These are phyloP conservation scores for Bradypodion pumilum DNA, from an alignment of 2,797 vertebrate species.

Conservation along the genomic window DNA sequence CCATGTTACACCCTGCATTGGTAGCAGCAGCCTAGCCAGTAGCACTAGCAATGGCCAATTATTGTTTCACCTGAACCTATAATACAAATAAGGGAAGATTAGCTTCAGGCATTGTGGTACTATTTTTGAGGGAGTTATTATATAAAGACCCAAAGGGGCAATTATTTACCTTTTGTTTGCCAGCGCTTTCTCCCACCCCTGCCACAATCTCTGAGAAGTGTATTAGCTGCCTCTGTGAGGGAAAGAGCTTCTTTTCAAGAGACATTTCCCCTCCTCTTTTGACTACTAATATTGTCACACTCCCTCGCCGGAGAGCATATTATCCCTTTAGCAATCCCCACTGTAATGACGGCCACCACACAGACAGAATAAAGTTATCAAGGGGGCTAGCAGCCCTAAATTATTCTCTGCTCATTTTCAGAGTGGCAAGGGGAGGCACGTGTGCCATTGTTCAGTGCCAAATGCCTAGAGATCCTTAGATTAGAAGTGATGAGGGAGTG, in stretches of 20 bases:
- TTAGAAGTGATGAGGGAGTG: conserved; percentile 14
- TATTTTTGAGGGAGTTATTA: conserved; percentile 45
- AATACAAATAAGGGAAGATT: conserved; percentile 40
- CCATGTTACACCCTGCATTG: conserved; percentile 44
- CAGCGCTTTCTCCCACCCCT: background rate
- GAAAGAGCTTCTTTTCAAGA: conserved; percentile 36
- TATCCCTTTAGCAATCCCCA: conserved; percentile 54
- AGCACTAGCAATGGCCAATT: conserved; percentile 55
- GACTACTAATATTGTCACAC: conserved; percentile 28
- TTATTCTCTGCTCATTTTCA: conserved; percentile 22
- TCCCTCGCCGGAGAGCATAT: conserved; percentile 45
- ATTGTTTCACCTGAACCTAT: conserved; percentile 34
- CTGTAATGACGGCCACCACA: conserved; percentile 45
- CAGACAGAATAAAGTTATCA: conserved; percentile 26
- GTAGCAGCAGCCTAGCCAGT: conserved; percentile 45
- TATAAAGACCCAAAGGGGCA: conserved; percentile 51
- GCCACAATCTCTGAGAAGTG: conserved; percentile 26
- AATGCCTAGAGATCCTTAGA: conserved; percentile 42
- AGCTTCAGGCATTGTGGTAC: conserved; percentile 51
- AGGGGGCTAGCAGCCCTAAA: conserved; percentile 20
- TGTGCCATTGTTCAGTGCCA: conserved; percentile 45
- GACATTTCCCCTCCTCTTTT: conserved; percentile 50
- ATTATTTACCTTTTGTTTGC: conserved; percentile 54
- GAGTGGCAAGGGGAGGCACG: conserved; percentile 25
- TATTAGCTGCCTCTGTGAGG: conserved; percentile 20